Percentiles rank a stretch among this genome's conserved stretches.
These are phyloP conservation scores for Ophiodon elongatus DNA, from an alignment of 2,113 vertebrate genomes.

Conservation along the genomic window DNA sequence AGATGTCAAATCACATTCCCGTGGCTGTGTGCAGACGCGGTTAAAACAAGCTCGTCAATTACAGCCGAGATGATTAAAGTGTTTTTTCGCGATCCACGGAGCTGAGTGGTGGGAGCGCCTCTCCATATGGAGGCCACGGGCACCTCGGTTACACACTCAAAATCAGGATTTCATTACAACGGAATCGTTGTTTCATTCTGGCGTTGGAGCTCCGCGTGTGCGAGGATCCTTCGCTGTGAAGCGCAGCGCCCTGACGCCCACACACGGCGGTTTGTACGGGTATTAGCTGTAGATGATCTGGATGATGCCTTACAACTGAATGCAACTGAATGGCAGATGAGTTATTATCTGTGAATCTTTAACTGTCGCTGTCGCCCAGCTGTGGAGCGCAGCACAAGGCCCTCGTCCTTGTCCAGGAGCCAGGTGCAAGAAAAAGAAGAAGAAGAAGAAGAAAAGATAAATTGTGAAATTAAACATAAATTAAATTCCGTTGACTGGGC, in stretches of 20 bases:
- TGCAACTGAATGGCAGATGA: slow-evolving; percentile 20
- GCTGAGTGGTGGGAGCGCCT: slow-evolving; percentile 46
- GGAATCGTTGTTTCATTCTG: slow-evolving; percentile 14
- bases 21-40: slow-evolving; percentile 50
- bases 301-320: slow-evolving; percentile 29
- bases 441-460: too few relatives aligned
- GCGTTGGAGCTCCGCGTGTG: slow-evolving; percentile 8
- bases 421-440: slow-evolving; percentile 67
- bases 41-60: slow-evolving; percentile 69
- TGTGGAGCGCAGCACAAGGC: slow-evolving; percentile 42
- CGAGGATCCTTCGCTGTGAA: slow-evolving; percentile 21
- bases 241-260: slow-evolving; percentile 1
- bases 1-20: slow-evolving; percentile 66
- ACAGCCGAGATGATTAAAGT: slow-evolving; percentile 67
- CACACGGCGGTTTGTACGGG: slow-evolving; percentile 1
- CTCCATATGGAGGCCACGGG: slow-evolving; percentile 69
- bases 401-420: slow-evolving; percentile 61
- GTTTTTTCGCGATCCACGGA: slow-evolving; percentile 28
- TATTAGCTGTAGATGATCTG: not conserved
- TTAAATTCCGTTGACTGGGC: slow-evolving; percentile 57
- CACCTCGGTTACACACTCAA: slow-evolving; percentile 4
- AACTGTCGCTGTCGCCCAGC: slow-evolving; percentile 44
- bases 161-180: slow-evolving; percentile 25
- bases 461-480: slow-evolving; percentile 71
- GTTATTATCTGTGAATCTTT: slow-evolving; percentile 36